phyloP scores from a whole-genome alignment of 2,797 vertebrate species.

The Enteromius trimaculatus region DNA sequence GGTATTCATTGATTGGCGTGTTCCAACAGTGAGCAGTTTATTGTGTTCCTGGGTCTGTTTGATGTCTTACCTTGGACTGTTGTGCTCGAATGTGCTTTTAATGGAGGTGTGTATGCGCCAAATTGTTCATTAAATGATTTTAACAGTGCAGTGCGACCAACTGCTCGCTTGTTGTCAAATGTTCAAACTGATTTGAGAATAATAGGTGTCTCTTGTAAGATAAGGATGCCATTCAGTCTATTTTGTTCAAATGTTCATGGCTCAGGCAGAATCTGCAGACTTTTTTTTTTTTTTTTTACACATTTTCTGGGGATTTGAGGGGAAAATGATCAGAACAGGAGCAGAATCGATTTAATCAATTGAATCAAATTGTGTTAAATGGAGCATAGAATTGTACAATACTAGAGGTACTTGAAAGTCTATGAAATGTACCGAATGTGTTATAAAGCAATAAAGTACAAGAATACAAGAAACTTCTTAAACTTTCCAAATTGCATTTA shows the following conservation, averaged over 20 bases:
- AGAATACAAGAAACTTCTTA: not conserved
- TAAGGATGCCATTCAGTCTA: not conserved
- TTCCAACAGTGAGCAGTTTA: conserved; percentile 40
- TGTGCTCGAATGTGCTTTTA: conserved; percentile 31
- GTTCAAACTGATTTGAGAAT: conserved; percentile 13
- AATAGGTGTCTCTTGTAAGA: not conserved
- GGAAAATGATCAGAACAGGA: not conserved
- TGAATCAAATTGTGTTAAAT: not conserved
- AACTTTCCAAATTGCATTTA: not conserved
- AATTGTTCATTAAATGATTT: conserved; percentile 36
- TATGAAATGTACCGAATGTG: not conserved
- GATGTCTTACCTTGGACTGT: conserved; percentile 29
- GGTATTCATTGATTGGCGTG: conserved; percentile 41
- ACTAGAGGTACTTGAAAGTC: not conserved
- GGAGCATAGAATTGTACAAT: not conserved
- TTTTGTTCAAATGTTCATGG: not conserved
- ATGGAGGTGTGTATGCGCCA: conserved; percentile 10
- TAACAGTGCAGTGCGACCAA: conserved; percentile 17
- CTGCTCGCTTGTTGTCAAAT: conserved; percentile 25
- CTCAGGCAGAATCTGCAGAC: not conserved
- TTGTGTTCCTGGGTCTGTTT: conserved; percentile 36
- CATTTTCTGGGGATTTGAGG: not conserved
- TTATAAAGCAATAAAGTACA: not conserved
- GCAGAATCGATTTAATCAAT: not conserved
- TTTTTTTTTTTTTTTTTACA: not conserved